These are phyloP conservation scores for Patella vulgata DNA, from an alignment of 1,140 invertebrate genomes.

Conservation along the genomic window DNA sequence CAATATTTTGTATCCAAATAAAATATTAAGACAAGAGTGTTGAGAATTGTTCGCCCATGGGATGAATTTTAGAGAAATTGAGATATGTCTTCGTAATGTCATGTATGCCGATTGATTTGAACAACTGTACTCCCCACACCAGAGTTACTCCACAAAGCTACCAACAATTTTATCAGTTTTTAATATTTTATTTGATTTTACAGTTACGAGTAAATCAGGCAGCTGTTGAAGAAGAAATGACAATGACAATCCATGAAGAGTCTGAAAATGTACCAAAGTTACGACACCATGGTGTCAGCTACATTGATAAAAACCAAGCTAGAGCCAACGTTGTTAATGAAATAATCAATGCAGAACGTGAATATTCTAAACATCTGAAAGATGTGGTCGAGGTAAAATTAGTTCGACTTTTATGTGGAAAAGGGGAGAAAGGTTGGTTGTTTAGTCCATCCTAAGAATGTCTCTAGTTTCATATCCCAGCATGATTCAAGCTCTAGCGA, in stretches of 20 bases:
- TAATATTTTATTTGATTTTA: constrained; percentile 18
- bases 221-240: constrained; percentile 52
- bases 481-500: neutral
- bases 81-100: neutral
- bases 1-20: too few relatives aligned
- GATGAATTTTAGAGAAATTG: too few relatives aligned
- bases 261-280: constrained; percentile 28
- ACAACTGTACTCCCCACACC: constrained; percentile 1
- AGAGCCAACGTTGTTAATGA: constrained; percentile 82
- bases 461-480: neutral
- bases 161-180: neutral
- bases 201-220: constrained; percentile 62
- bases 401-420: too few relatives aligned
- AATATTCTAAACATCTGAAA: constrained; percentile 82
- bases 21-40: too few relatives aligned
- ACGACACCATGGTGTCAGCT: constrained; percentile 44
- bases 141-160: neutral
- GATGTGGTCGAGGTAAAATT: constrained; percentile 76
- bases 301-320: constrained; percentile 72
- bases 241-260: constrained; percentile 31
- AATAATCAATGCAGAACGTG: constrained; percentile 80
- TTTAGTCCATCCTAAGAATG: too few relatives aligned
- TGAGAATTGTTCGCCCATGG: too few relatives aligned
- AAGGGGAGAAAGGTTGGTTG: neutral
- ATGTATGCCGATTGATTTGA: neutral